phyloP scores from a whole-genome alignment of 1,140 invertebrate species.

The Solenopsis invicta region DNA sequence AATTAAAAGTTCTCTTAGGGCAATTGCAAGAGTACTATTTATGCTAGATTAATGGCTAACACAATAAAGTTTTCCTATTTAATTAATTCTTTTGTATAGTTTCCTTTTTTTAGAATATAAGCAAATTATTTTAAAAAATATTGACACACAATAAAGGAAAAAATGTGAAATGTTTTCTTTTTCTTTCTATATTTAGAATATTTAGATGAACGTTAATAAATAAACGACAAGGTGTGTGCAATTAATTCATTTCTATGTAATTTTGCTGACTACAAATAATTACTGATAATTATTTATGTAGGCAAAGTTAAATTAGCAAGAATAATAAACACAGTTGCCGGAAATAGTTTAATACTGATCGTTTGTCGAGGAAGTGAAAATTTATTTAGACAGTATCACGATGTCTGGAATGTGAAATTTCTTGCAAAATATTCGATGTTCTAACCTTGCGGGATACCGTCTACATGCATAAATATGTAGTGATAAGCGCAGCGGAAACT shows the following conservation, averaged over 20 bases:
- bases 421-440: constrained; percentile 49
- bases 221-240: neutral
- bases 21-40: constrained; percentile 4
- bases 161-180: neutral
- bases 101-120: neutral
- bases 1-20: neutral
- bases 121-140: neutral
- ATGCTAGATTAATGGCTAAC: neutral
- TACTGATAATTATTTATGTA: neutral
- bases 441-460: constrained; percentile 31
- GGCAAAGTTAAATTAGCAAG: neutral
- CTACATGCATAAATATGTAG: constrained; percentile 60
- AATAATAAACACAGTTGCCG: constrained; percentile 17
- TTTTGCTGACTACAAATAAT: constrained; percentile 13
- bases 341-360: constrained; percentile 42
- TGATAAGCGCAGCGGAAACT: constrained; percentile 54
- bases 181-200: neutral
- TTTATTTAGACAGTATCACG: constrained; percentile 35
- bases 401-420: constrained; percentile 31
- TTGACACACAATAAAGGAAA: neutral
- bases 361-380: constrained; percentile 21
- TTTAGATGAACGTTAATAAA: constrained; percentile 20
- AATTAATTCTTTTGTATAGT: neutral
- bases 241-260: constrained; percentile 3
- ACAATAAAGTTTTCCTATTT: neutral